phyloP scores from a whole-genome alignment of 2,797 vertebrate genomes.

The Spondyliosoma cantharus region DNA sequence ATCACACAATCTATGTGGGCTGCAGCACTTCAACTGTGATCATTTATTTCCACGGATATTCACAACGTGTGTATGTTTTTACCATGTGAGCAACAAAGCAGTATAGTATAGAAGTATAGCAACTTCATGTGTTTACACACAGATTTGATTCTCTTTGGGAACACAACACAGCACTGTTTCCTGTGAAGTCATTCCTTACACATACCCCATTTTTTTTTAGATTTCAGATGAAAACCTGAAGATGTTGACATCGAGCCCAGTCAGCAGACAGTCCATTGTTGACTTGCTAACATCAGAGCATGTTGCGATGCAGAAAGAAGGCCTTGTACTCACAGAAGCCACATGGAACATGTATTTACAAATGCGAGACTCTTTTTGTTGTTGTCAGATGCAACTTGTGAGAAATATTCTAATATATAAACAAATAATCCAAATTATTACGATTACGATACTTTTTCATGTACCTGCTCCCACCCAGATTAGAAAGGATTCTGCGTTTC shows the following conservation, averaged over 20 bases:
- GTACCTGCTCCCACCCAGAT: not conserved
- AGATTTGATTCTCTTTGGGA: not conserved
- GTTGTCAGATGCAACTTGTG: not conserved
- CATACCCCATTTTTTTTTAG: constrained; percentile 11
- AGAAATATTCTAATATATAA: constrained; percentile 4
- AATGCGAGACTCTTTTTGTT: constrained; percentile 78
- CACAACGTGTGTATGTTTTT: constrained; percentile 5
- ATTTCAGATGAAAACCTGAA: constrained; percentile 90
- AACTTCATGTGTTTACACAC: not conserved
- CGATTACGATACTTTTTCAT: not conserved
- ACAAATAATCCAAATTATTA: not conserved
- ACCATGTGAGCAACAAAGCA: not conserved
- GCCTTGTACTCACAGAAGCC: constrained; percentile 79
- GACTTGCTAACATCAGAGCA: constrained; percentile 80
- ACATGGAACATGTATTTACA: constrained; percentile 83
- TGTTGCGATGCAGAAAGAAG: constrained; percentile 74
- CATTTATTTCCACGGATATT: constrained; percentile 5
- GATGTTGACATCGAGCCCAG: constrained; percentile 78
- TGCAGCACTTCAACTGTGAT: constrained; percentile 11
- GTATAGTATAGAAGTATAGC: not conserved
- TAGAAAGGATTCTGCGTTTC: constrained; percentile 1
- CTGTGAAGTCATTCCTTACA: not conserved
- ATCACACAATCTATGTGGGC: not conserved
- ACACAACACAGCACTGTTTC: not conserved
- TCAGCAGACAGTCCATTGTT: constrained; percentile 74